Evolutionary conservation across 2,797 vertebrate species (phyloP).

Genomic region (Chiropotes sagulatus): DNA sequence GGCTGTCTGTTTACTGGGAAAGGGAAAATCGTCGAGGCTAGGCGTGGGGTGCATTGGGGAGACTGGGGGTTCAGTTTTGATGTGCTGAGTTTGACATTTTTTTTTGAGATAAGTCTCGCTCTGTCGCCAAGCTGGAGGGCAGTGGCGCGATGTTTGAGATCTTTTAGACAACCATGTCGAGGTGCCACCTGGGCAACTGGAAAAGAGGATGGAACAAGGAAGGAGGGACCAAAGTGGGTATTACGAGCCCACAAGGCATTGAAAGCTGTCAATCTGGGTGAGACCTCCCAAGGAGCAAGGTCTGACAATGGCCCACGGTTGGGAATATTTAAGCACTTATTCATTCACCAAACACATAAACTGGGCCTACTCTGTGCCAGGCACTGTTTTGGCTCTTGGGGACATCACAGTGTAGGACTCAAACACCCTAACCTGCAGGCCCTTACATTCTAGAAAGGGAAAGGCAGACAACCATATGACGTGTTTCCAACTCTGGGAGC

Average conservation of each 20-base stretch:
- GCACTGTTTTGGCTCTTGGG: not conserved
- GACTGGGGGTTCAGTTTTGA: accelerated
- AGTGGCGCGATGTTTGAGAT: no score
- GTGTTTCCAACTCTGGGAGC: not conserved
- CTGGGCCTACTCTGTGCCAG: not conserved
- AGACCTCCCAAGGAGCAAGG: not conserved
- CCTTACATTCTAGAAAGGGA: not conserved
- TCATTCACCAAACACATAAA: not conserved
- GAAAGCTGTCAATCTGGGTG: not conserved
- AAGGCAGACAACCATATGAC: not conserved
- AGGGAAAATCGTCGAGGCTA: not conserved
- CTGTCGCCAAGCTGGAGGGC: no score
- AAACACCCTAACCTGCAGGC: not conserved
- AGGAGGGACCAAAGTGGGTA: not conserved
- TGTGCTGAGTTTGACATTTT: not conserved
- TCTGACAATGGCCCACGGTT: accelerated
- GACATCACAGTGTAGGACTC: not conserved
- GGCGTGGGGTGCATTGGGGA: not conserved
- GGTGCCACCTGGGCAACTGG: not conserved
- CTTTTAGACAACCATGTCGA: not conserved
- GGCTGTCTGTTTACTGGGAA: not conserved
- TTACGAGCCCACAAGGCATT: not conserved
- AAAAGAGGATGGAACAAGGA: not conserved
- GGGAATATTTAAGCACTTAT: not conserved
- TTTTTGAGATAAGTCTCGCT: no score